These are phyloP conservation scores for Nyleta sp. DNA, from an alignment of 2,888 invertebrate species.

Conservation along the genomic window DNA sequence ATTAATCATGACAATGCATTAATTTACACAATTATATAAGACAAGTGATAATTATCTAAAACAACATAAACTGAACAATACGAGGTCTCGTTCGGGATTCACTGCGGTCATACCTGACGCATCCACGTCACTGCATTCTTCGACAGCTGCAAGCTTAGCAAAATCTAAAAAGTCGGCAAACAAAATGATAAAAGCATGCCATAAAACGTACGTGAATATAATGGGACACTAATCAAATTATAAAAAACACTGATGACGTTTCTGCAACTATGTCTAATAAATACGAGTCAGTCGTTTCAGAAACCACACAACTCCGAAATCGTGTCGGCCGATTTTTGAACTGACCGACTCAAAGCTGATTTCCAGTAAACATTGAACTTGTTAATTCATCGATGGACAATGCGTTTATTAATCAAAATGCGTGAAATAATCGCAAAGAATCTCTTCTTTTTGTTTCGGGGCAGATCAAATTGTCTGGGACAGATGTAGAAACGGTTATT, in stretches of 20 bases:
- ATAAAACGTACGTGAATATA: constrained; percentile 65
- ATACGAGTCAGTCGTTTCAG: neutral
- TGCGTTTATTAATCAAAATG: constrained; percentile 39
- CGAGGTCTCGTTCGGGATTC: constrained; percentile 23
- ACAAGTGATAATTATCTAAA: neutral
- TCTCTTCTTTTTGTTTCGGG: neutral
- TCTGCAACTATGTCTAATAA: constrained; percentile 30
- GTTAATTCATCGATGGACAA: constrained; percentile 48
- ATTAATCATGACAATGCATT: constrained; percentile 1
- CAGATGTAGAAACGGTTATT: constrained; percentile 25
- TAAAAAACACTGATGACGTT: constrained; percentile 19
- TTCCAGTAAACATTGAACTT: constrained; percentile 16
- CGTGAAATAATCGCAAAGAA: neutral
- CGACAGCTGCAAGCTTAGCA: constrained; percentile 80
- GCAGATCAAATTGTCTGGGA: too few species aligned
- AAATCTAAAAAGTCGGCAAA: constrained; percentile 80
- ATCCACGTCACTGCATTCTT: constrained; percentile 76
- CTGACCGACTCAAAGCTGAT: constrained; percentile 4
- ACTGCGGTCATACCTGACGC: constrained; percentile 75
- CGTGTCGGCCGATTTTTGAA: too few species aligned
- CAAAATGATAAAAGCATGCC: constrained; percentile 79
- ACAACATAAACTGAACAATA: neutral
- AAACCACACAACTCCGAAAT: too few species aligned
- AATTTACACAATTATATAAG: constrained; percentile 12
- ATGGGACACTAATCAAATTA: constrained; percentile 21